Evolutionary conservation across 2,113 vertebrate species (phyloP).

Genomic region (Coryphaenoides rupestris): DNA sequence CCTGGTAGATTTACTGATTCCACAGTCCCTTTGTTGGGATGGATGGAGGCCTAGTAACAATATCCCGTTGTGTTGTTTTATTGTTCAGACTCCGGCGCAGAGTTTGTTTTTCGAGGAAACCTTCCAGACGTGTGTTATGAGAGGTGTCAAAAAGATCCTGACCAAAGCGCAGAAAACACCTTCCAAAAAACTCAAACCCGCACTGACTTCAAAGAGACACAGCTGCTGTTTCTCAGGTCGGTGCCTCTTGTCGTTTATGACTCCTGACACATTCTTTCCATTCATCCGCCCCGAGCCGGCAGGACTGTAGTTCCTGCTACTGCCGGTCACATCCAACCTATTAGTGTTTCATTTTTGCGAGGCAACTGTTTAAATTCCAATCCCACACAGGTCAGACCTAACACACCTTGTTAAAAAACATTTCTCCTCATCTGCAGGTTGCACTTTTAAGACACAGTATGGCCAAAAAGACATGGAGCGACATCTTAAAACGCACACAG

Average conservation of each 20-base stretch:
- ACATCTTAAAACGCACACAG: conserved; percentile 93
- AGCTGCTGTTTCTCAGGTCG: conserved; percentile 90
- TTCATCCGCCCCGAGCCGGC: not conserved
- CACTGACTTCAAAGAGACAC: conserved; percentile 80
- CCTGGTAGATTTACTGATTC: too few species aligned
- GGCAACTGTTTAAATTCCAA: not conserved
- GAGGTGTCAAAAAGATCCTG: conserved; percentile 79
- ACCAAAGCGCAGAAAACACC: conserved; percentile 78
- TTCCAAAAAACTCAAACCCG: conserved; percentile 76
- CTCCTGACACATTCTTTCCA: conserved; percentile 20
- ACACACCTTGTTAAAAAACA: conserved; percentile 1
- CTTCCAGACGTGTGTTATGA: conserved; percentile 83
- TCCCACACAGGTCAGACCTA: not conserved
- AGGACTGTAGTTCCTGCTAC: conserved; percentile 27
- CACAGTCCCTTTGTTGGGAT: too few species aligned
- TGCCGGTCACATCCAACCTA: conserved; percentile 5
- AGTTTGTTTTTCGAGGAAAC: conserved; percentile 90
- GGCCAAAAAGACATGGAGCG: conserved; percentile 98
- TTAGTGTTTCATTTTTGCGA: conserved; percentile 22
- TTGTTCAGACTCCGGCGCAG: conserved; percentile 77
- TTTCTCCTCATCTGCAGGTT: conserved; percentile 73
- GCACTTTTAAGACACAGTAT: conserved; percentile 95
- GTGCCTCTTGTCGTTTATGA: conserved; percentile 20
- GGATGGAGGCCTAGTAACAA: too few species aligned
- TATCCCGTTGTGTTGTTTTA: not conserved